Base-by-base conservation (phyloP, 2,888 invertebrate genomes). In the Anticlea derivata region DNA sequence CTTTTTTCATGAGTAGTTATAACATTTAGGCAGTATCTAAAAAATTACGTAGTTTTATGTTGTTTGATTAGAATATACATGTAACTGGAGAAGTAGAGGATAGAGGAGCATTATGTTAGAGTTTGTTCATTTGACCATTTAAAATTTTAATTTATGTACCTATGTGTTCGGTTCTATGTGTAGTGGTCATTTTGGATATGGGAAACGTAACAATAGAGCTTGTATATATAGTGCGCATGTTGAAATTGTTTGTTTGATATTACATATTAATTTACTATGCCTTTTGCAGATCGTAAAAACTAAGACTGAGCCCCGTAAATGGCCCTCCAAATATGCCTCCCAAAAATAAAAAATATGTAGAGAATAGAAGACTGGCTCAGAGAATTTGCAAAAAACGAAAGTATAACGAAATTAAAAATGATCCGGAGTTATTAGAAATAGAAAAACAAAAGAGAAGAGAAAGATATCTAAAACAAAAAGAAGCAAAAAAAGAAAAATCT, bases 371-470 rank as follows among this genome's bases (percentile, higher is more conserved):
- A 24, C 24, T 24, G 24, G 24, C 24, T 24, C 24, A 24, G 24
- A 24, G 24, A 34, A 34, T 34, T 34, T 34, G 34, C 34, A 34
- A 34, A 34, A 34, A 31, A 31, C 31, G 31, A 31, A 31, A 31
- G 31, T 31, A 31, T 31, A 31, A 31, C 31, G 31, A 31, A 34
- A 34, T 20, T 34, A 34, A 34, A 34, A 34, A 34, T 34, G 24
- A 24, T 24, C 24, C n/a, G 24, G 24, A 24, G 24, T 24, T 24
- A 24, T 24, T 24, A 24, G 24, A 34, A 34, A 34, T 34, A 34
- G 34, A 34, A 34, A 34, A 34, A 34, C 34, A 34, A 34, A 34
- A 34, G 34, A 34, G 34, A 34, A 34, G 34, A 34, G 34, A 34
- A 34, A 34, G 34, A 34, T 34, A 34, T 34, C 24, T 24, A 24